Evolutionary conservation across 2,113 vertebrate species (phyloP), one percentile per base, ranked within the genome.

Genomic region (Edolisoma coerulescens): DNA sequence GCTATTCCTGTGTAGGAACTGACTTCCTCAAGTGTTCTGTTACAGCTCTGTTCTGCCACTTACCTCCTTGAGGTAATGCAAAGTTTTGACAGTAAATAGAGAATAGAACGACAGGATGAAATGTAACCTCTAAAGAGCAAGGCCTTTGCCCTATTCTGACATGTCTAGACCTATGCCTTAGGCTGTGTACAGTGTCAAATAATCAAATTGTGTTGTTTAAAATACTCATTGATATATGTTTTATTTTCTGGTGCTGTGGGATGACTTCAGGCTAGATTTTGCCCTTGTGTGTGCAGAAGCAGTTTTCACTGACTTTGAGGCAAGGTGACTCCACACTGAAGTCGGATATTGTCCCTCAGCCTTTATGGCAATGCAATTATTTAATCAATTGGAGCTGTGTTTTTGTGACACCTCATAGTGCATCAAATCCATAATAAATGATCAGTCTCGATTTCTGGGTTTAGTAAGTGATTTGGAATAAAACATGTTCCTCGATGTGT

Each of bases 341-440:
- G 56, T 7, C 10, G 60, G 60, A 89, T 89, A 53, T 68, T 82
- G 61, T 84, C 84, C 70, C 49, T 90, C 79, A 56, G 68, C 49
- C 54, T 86, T 91, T 88, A 91, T 90, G 87, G 71, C 60, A 84
- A 59, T 84, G 59, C 60, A 94, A 74, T 97, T 94, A 96, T 95
- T 89, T 90, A 93, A 94, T 97, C 90, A 94, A 90, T 94, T 59
- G 16, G 57, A 91, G 63, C 75, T 78, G n/a, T 61, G 83, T 33
- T 91, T 94, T 94, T 79, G 59, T 5, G 2, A 73, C 78, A 90
- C 75, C 68, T 94, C 75, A 63, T 57, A 90, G 57, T 82, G 64
- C 63, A 75, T 22, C 60, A 56, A 83, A 67, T 90, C 92, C 39
- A 93, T 89, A 94, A 86, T 69, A 89, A 96, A 94, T 91, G 53